Evolutionary conservation across 2,888 invertebrate genomes (phyloP), one percentile per base, ranked within the genome.

Genomic region (Ptilodon capucinus): DNA sequence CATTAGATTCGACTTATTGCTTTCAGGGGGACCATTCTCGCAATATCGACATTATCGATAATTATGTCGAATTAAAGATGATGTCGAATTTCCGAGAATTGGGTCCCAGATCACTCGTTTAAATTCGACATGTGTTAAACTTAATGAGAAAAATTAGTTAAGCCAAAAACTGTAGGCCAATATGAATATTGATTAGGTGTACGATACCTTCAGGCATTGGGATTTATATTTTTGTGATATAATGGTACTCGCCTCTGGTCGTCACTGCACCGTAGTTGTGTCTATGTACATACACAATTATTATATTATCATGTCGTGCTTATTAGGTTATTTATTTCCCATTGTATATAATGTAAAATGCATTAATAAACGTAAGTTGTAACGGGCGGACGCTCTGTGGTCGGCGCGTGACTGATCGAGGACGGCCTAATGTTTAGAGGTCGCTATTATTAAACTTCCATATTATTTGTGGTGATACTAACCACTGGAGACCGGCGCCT

Each of bases 291-390:
- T 88, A 89, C 84, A 83, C 86, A 79, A 74, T 76, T 79, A 56
- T 60, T 76, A 72, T 80, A 79, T 79, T 38, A 71, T 54, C 69
- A 71, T 68, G 74, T 82, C 86, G 82, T 85, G 81, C 79, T 75
- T 81, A 79, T n/a, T 81, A 80, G 63, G 72, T 72, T 87, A 89
- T 89, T 87, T 89, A 87, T 89, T 88, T 86, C 85, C 81, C 82
- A 80, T 84, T 89, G 90, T 90, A 90, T 87, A 90, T 89, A 90
- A 84, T 86, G 87, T 87, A 81, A 83, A 84, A 84, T 85, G 58
- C 58, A 55, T 65, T 68, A 64, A 52, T 57, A 55, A 55, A 54
- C 60, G 52, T 69, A 62, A 71, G 67, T 42, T 57, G 51, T 60
- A 55, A 65, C 61, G 69, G 63, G 71, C 48, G 70, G 71, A 73